Base-by-base conservation (phyloP, 2,113 vertebrate genomes). In the Rhea pennata region DNA sequence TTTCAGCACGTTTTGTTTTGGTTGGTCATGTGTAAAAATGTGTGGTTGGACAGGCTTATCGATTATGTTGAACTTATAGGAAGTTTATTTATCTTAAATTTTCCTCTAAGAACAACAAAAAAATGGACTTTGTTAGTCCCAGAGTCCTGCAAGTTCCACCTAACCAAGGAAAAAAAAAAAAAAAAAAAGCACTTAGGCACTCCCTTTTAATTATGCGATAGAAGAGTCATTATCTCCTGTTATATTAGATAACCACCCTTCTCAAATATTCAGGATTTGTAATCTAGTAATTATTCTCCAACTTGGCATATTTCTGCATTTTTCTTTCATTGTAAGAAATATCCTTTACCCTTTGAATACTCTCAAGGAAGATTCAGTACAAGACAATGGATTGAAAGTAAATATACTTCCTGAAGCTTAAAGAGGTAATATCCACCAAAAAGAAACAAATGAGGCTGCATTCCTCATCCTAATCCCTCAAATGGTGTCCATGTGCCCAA, bases 401-500 rank as follows among this genome's bases (percentile, higher is more conserved):
- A 65, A 42, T 11, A 4, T 73, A 42, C 24, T 73, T 93, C 19
- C 33, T 26, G n/a, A 72, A 82, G 9, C 73, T 87, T 91, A 76
- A 91, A 88, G 13, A 44, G 4, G 4, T 12, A 69, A 69, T 27
- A 75, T 36, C 1, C 5, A 39, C 6, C 6, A 11, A 24, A 76
- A 79, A 73, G 50, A 75, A 48, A 31, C 19, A 90, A 78, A 69
- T 13, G n/a, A 54, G 50, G 21, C 11, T 92, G 29, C 46, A 66
- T 87, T 95, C 44, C 27, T 62, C 20, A 27, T 20, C 24, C 31
- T 59, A 4, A 67, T 42, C 95, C 66, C n/a, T 58, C 88, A 96
- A 97, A 94, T 22, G 15, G 65, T 93, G 73, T 94, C 83, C 95
- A 92, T 97, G 94, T 81, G 40, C 65, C 78, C 82, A 86, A 56